Conservation (phyloP, 2,888 invertebrate genomes). For the Oxytorus armatus region DNA sequence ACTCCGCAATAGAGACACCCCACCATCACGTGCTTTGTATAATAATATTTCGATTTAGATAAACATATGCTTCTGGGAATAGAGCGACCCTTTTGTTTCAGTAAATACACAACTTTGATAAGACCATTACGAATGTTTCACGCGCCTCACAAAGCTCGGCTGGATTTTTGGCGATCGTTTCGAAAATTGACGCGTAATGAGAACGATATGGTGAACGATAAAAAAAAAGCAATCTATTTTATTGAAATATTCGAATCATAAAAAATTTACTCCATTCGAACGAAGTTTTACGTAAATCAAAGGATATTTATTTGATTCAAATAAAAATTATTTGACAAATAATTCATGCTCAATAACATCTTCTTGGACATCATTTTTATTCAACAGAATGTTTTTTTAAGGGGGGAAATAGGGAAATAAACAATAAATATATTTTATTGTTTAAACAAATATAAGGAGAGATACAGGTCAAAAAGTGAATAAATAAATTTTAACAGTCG, state of each 20-base stretch:
- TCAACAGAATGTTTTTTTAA: too few relatives aligned
- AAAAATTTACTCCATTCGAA: not conserved
- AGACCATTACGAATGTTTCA: not conserved
- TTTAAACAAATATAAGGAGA: too few relatives aligned
- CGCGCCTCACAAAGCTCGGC: not conserved
- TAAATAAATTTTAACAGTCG: too few relatives aligned
- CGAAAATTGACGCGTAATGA: not conserved
- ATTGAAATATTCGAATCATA: too few relatives aligned
- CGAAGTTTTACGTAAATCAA: not conserved
- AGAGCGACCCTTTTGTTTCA: not conserved
- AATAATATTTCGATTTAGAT: not conserved
- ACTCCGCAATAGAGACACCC: slow-evolving; percentile 9
- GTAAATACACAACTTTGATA: slow-evolving; percentile 25
- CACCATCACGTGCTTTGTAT: slow-evolving; percentile 1
- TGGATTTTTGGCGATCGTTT: not conserved
- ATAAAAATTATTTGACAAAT: not conserved
- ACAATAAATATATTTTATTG: too few relatives aligned
- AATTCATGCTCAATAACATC: too few relatives aligned
- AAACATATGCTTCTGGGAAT: not conserved
- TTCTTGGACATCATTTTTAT: too few relatives aligned
- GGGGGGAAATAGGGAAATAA: too few relatives aligned
- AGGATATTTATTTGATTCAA: not conserved
- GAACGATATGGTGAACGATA: not conserved
- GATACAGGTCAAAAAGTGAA: too few relatives aligned
- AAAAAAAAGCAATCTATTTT: too few relatives aligned